These are phyloP conservation scores for Temnopleurus reevesii DNA, from an alignment of 53 echinoderm and acorn worm genomes.

Conservation along the genomic window DNA sequence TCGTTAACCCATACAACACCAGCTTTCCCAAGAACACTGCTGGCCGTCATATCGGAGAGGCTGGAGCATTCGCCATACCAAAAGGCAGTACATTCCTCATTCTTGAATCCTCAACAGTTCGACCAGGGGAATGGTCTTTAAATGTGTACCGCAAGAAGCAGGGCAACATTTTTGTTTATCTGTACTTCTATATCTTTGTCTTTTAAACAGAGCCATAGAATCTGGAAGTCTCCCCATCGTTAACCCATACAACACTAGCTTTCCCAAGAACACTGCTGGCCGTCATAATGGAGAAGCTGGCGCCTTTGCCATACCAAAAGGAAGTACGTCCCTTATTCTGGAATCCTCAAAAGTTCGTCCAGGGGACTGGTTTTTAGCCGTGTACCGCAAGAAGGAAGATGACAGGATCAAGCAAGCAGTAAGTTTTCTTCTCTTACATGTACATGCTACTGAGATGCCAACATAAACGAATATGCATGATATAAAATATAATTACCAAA, in stretches of 20 bases:
- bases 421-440: background rate
- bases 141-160: slow-evolving; percentile 59
- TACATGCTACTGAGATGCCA: too few relatives aligned
- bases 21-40: slow-evolving; percentile 68
- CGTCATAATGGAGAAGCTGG: slow-evolving; percentile 22
- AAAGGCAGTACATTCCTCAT: background rate
- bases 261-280: slow-evolving; percentile 61
- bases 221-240: slow-evolving; percentile 74
- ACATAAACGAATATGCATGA: too few relatives aligned
- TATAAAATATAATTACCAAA: too few relatives aligned
- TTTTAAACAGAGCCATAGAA: slow-evolving; percentile 68
- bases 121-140: slow-evolving; percentile 86
- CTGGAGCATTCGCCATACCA: background rate
- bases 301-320: background rate
- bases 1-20: slow-evolving; percentile 82
- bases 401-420: slow-evolving; percentile 84
- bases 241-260: slow-evolving; percentile 81
- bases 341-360: slow-evolving; percentile 36
- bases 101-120: slow-evolving; percentile 14
- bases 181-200: too few relatives aligned
- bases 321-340: slow-evolving; percentile 3
- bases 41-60: background rate
- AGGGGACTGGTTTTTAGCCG: slow-evolving; percentile 83
- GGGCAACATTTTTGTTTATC: too few relatives aligned
- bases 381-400: slow-evolving; percentile 60